Evolutionary conservation across 1,140 invertebrate genomes (phyloP), one percentile per base, ranked within the genome.

Genomic region (Atta texana): DNA sequence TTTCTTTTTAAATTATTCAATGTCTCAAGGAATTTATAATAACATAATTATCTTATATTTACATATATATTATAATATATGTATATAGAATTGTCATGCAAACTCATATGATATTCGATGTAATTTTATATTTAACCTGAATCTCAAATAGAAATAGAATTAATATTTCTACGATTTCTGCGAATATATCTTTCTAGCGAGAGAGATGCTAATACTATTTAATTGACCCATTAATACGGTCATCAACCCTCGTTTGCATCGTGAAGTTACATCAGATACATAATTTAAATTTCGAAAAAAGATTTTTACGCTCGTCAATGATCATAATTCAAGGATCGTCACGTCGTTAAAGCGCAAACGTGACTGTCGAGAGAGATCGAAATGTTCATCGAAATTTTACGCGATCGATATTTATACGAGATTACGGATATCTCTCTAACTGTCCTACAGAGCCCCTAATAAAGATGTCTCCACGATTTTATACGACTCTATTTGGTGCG

Each of bases 381-480:
- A 31, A 51, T 85, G 86, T 34, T 75, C 39, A 69, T 78, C 76
- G 77, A 90, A 61, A 88, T 85, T 90, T 90, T 81, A 89, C 77
- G 61, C 72, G 81, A 28, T 12, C 63, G 44, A 44, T 69, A 51
- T 78, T 82, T 86, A 77, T 53, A 39, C 18, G 49, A 31, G 18
- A 76, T 16, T 16, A 55, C n/a, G 31, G 51, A 77, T 75, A 82
- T 39, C 44, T 90, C 71, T 88, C 71, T 88, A 90, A 90, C 89
- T 91, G 87, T 84, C 72, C 71, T 63, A 88, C 34, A 44, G 63
- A 81, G 18, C 59, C 75, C 59, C 63, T 59, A 91, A 91, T 91
- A 91, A 91, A 91, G 90, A 88, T 90, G 90, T 91, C 81, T 66
- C 85, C 64, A 84, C 61, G 76, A 21, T 91, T 91, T 91, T 91